phyloP scores from a whole-genome alignment of 1,140 invertebrate genomes.

The Heterodera schachtii region DNA sequence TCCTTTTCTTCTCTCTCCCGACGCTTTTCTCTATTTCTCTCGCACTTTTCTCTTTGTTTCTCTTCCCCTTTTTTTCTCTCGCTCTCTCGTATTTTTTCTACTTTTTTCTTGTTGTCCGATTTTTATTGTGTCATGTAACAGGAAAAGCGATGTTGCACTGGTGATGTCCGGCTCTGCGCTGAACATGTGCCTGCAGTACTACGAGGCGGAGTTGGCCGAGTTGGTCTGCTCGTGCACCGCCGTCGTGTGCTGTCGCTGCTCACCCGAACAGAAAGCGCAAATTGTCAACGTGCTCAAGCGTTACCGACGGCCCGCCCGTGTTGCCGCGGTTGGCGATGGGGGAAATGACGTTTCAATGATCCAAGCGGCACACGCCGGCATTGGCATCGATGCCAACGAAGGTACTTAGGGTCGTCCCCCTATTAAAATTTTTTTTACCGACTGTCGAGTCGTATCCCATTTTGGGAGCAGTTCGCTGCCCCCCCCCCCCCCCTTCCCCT shows the following conservation, averaged over 20 bases:
- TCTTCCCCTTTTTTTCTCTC: too few species aligned
- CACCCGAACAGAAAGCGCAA: conserved; percentile 96
- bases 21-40: too few species aligned
- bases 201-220: conserved; percentile 92
- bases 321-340: conserved; percentile 69
- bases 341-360: conserved; percentile 74
- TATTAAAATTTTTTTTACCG: neutral
- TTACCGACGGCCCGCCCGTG: conserved; percentile 76
- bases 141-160: conserved; percentile 64
- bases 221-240: conserved; percentile 87
- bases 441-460: neutral
- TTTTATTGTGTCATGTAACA: conserved; percentile 7
- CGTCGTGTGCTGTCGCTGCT: conserved; percentile 87
- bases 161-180: conserved; percentile 66
- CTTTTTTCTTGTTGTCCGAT: neutral
- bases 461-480: neutral
- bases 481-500: neutral
- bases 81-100: too few species aligned
- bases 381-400: conserved; percentile 84
- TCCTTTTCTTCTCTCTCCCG: too few species aligned
- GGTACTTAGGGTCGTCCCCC: conserved; percentile 42
- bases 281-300: conserved; percentile 88
- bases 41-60: too few species aligned
- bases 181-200: conserved; percentile 81
- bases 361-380: conserved; percentile 91